These are phyloP conservation scores for Meiosimyza platycephala DNA, from an alignment of 2,888 invertebrate species.

Conservation along the genomic window DNA sequence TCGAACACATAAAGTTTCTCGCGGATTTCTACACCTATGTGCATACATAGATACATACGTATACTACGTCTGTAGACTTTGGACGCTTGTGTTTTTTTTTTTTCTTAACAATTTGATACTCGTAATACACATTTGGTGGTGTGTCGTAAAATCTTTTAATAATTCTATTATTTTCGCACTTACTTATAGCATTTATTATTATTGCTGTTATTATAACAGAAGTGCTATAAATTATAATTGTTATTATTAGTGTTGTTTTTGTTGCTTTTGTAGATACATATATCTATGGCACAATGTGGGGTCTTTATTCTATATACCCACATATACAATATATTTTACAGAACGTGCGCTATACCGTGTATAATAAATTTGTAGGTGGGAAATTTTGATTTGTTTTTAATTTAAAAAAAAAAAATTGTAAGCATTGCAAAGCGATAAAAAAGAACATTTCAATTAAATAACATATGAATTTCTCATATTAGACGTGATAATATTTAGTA, in stretches of 20 bases:
- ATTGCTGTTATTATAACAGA: background rate
- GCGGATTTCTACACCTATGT: slow-evolving; percentile 27
- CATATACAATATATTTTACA: background rate
- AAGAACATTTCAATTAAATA: no score
- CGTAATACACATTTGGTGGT: no score
- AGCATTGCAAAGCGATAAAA: no score
- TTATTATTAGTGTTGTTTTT: background rate
- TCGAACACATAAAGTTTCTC: slow-evolving; percentile 13
- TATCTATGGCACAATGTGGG: background rate
- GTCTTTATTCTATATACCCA: background rate
- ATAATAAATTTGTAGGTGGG: no score
- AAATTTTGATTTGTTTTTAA: no score
- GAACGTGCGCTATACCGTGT: slow-evolving; percentile 7
- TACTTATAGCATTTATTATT: slow-evolving; percentile 6
- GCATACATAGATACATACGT: background rate
- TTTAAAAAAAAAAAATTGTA: no score
- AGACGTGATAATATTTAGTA: no score
- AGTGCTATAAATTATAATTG: slow-evolving; percentile 24
- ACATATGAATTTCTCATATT: no score
- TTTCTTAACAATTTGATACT: no score
- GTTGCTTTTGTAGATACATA: background rate
- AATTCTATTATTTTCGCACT: slow-evolving; percentile 30
- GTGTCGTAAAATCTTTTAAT: slow-evolving; percentile 22
- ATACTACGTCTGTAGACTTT: background rate
- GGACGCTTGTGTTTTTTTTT: background rate